These are phyloP conservation scores for Dexiosoma caninum DNA, from an alignment of 2,888 invertebrate species.

Conservation along the genomic window DNA sequence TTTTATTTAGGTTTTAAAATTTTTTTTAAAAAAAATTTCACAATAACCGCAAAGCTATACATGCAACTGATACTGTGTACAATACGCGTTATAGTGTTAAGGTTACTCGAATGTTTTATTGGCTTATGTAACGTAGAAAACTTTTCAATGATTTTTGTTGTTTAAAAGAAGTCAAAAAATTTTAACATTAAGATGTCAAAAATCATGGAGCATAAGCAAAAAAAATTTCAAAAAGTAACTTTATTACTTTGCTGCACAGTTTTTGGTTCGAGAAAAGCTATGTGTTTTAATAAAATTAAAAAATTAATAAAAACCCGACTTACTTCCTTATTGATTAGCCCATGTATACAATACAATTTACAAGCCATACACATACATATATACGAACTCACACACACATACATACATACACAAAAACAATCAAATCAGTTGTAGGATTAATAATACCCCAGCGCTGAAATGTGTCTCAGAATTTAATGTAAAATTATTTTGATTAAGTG, in stretches of 20 bases:
- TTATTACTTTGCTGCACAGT: not conserved
- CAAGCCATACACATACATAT: not conserved
- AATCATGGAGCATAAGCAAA: too few relatives aligned
- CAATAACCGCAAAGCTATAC: not conserved
- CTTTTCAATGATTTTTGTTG: too few relatives aligned
- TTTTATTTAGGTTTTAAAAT: not conserved
- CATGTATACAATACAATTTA: not conserved
- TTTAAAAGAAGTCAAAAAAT: too few relatives aligned
- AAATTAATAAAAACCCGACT: slow-evolving; percentile 19
- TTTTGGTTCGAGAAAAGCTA: not conserved
- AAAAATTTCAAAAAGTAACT: too few relatives aligned
- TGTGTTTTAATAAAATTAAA: not conserved
- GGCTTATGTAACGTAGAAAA: not conserved
- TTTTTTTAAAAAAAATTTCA: not conserved
- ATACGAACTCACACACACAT: not conserved
- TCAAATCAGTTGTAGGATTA: not conserved
- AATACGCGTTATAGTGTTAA: not conserved
- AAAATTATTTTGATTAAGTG: slow-evolving; percentile 9
- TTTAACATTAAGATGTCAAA: too few relatives aligned
- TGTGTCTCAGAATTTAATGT: slow-evolving; percentile 1
- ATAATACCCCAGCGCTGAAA: not conserved
- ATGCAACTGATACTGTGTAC: not conserved
- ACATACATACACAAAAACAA: not conserved
- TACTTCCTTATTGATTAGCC: not conserved
- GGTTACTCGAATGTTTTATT: not conserved